Evolutionary conservation across 2,797 vertebrate genomes (phyloP).

Genomic region (Vipera latastei): DNA sequence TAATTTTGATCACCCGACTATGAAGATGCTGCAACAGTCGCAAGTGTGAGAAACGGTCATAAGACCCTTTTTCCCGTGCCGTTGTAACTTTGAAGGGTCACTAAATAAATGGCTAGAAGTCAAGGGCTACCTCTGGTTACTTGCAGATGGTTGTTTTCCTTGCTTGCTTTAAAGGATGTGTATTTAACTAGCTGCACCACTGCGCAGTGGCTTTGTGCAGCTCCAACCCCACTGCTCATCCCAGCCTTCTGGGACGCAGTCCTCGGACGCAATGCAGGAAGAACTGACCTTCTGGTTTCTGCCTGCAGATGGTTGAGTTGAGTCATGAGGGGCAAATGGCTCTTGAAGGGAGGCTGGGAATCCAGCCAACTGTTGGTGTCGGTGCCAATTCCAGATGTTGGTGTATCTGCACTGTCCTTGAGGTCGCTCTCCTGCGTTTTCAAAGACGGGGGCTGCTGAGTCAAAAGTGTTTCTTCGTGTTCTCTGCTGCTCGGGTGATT

Average conservation of each 20-base stretch:
- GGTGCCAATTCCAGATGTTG: slow-evolving; percentile 26
- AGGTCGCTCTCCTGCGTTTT: background rate
- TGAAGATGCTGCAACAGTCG: too few relatives aligned
- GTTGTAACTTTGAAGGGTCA: background rate
- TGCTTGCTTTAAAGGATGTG: background rate
- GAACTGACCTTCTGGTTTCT: slow-evolving; percentile 77
- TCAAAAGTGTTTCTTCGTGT: background rate
- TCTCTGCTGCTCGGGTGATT: slow-evolving; percentile 37
- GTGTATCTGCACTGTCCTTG: background rate
- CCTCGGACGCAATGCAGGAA: background rate
- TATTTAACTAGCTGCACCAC: background rate
- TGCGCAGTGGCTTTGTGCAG: background rate
- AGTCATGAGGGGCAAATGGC: slow-evolving; percentile 60
- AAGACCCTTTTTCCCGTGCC: background rate
- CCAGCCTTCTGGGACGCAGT: background rate
- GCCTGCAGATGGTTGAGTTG: slow-evolving; percentile 72
- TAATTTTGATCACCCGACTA: background rate
- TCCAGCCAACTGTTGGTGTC: background rate
- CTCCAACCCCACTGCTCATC: background rate
- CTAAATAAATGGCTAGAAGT: background rate
- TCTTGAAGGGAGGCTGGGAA: background rate
- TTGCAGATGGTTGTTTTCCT: background rate
- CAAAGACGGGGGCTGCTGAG: background rate
- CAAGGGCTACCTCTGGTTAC: background rate
- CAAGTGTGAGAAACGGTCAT: background rate